Evolutionary conservation across 2,797 vertebrate species (phyloP), one percentile per base, ranked within the genome.

Genomic region (Crenichthys baileyi): DNA sequence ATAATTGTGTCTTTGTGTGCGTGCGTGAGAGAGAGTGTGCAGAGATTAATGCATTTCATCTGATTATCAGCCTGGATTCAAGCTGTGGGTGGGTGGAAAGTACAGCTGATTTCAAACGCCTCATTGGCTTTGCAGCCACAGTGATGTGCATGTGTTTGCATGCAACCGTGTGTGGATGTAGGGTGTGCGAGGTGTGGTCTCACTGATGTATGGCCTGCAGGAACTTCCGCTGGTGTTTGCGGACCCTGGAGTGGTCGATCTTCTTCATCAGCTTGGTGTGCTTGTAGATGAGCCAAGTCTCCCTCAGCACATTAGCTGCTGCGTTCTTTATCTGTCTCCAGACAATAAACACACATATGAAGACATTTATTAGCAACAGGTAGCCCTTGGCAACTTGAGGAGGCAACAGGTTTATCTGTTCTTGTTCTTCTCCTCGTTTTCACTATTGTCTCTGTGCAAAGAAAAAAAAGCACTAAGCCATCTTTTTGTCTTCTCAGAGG

Each of bases 231-330:
- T 99, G 98, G 94, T 99, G 98, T 90, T 99, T 99, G 91, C 98
- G 97, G 85, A 99, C 98, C 94, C 97, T 97, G 41, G 97, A 97
- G 90, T 99, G 98, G 94, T 99, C 98, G 87, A 99, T 97, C 95
- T 98, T 99, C 97, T 99, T 99, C 88, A 96, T 96, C 91, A 99
- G 93, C 90, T 99, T 99, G 92, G 98, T 99, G 86, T 96, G 97
- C 96, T 99, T 99, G 96, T 99, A 99, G 96, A 99, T 99, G 93
- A 99, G 97, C 98, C 98, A 99, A 87, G 98, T 99, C 96, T 99
- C 98, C 95, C 98, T 97, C 91, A 99, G 96, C 95, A 99, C 98
- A 84, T 99, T 99, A 83, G 98, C 98, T 5, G 98, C 98, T 82
- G 98, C 98, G 29, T 99, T 99, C 97, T 99, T 99, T 94, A 99